These are phyloP conservation scores for Andrena flavipes DNA, from an alignment of 2,888 invertebrate species.

Conservation along the genomic window DNA sequence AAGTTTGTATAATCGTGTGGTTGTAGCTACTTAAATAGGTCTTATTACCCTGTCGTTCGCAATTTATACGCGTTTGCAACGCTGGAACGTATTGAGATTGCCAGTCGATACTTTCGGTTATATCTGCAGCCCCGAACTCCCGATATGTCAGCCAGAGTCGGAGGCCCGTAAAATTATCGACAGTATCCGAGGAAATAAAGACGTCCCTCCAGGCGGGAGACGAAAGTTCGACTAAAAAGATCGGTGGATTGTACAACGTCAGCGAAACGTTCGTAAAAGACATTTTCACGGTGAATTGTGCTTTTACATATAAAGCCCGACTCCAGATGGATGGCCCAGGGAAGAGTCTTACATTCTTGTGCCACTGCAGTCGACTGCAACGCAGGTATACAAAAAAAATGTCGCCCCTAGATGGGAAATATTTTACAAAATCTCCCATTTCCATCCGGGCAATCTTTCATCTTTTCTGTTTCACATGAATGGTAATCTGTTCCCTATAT, in stretches of 20 bases:
- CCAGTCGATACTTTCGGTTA: slow-evolving; percentile 58
- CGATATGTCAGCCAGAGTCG: slow-evolving; percentile 63
- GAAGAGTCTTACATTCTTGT: slow-evolving; percentile 18
- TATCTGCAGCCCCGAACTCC: slow-evolving; percentile 40
- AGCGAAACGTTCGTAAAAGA: slow-evolving; percentile 59
- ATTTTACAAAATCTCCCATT: slow-evolving; percentile 21
- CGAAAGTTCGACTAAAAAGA: slow-evolving; percentile 59
- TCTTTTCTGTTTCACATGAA: neutral
- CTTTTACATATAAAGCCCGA: slow-evolving; percentile 51
- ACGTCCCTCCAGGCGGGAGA: slow-evolving; percentile 62
- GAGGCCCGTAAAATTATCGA: slow-evolving; percentile 66
- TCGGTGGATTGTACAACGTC: slow-evolving; percentile 56
- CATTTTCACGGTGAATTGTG: slow-evolving; percentile 66
- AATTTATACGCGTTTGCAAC: slow-evolving; percentile 42
- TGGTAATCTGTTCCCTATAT: neutral
- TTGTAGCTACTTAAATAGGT: slow-evolving; percentile 18
- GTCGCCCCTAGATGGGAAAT: slow-evolving; percentile 3
- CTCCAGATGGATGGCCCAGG: slow-evolving; percentile 16
- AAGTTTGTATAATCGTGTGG: slow-evolving; percentile 10
- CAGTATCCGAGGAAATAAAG: slow-evolving; percentile 68
- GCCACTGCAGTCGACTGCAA: slow-evolving; percentile 3
- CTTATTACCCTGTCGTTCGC: slow-evolving; percentile 33
- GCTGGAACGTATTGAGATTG: slow-evolving; percentile 54
- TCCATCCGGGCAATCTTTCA: neutral
- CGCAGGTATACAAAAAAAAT: slow-evolving; percentile 14